phyloP scores from a whole-genome alignment of 2,797 vertebrate genomes.

The Alauda arvensis region DNA sequence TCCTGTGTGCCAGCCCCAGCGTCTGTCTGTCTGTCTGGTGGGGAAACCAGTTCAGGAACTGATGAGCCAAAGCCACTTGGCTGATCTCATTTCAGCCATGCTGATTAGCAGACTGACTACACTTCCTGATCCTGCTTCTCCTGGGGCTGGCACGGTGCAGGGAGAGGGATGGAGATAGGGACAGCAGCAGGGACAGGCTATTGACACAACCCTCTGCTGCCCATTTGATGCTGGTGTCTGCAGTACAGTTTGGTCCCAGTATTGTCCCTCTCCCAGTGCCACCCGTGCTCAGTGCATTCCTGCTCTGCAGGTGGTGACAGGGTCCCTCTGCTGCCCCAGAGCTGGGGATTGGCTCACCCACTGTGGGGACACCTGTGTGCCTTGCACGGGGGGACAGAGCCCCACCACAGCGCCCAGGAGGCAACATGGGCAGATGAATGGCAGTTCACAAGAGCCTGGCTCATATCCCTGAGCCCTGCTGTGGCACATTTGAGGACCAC shows the following conservation, averaged over 20 bases:
- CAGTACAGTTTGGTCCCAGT: rapidly evolving
- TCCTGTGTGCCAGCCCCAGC: neutral
- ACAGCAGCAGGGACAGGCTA: rapidly evolving
- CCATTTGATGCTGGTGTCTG: rapidly evolving
- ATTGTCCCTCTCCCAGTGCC: neutral
- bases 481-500: rapidly evolving
- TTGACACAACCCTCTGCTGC: neutral
- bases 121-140: neutral
- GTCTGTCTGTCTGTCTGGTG: neutral
- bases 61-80: neutral
- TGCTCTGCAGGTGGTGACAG: neutral
- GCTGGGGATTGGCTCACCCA: rapidly evolving
- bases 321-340: neutral
- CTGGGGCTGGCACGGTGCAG: rapidly evolving
- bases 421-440: rapidly evolving
- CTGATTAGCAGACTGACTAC: neutral
- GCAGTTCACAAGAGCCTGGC: neutral
- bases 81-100: neutral
- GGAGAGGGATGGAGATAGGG: neutral
- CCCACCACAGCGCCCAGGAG: neutral
- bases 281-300: neutral
- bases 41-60: conserved; percentile 30
- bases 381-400: neutral
- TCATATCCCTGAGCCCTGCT: neutral
- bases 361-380: neutral